Percentiles rank a stretch among this genome's conserved stretches.
These are phyloP conservation scores for Drosophila parabipectinata DNA, from an alignment of 1,140 invertebrate species.

Conservation along the genomic window DNA sequence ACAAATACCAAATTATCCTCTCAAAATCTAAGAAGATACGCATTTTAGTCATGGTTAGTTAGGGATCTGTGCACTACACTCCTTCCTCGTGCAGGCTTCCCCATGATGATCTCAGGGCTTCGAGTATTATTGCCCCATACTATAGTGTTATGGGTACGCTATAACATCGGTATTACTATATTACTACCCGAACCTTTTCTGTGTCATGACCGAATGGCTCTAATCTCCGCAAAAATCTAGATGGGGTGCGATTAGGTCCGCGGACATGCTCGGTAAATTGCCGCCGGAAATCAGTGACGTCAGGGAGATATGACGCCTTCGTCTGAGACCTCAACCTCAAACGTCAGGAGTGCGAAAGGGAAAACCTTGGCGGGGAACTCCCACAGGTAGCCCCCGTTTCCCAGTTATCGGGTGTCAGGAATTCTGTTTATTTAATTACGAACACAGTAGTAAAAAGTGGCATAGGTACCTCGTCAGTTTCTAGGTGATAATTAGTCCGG, in stretches of 20 bases:
- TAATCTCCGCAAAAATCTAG: slow-evolving; percentile 33
- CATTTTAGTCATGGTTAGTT: too few relatives aligned
- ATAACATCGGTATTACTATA: not conserved
- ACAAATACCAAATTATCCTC: too few relatives aligned
- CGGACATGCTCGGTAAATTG: slow-evolving; percentile 38
- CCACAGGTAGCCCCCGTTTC: not conserved
- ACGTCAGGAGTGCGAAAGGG: slow-evolving; percentile 8
- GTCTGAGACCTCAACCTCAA: not conserved
- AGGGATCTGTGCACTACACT: too few relatives aligned
- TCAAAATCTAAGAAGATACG: too few relatives aligned
- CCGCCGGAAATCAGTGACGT: slow-evolving; percentile 48
- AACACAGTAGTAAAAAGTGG: not conserved
- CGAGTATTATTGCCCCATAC: not conserved
- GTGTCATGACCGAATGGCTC: slow-evolving; percentile 17
- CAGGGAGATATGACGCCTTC: slow-evolving; percentile 24
- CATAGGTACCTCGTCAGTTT: not conserved
- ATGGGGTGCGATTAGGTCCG: slow-evolving; percentile 11
- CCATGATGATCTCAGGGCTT: not conserved
- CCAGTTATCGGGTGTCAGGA: not conserved
- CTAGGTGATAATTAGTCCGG: not conserved
- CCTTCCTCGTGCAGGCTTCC: too few relatives aligned
- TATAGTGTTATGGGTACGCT: too few relatives aligned
- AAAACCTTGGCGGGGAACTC: slow-evolving; percentile 1
- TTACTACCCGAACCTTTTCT: not conserved
- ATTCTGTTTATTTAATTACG: not conserved